Evolutionary conservation across 1,140 invertebrate species (phyloP).

Genomic region (Zaprionus kolodkinae): DNA sequence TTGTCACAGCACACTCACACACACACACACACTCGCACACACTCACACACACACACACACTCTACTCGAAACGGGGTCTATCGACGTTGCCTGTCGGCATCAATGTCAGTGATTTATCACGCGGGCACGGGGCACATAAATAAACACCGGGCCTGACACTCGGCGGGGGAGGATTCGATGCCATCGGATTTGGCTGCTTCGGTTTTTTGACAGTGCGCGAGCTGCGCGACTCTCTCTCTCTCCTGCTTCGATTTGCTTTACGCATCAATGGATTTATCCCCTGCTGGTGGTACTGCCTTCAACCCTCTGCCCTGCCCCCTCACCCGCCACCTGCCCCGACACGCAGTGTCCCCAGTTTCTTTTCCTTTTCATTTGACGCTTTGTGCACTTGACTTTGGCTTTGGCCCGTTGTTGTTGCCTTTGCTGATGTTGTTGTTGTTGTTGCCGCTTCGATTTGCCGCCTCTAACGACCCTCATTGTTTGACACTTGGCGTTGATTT

Average conservation of each 20-base stretch:
- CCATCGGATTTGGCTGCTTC: conserved; percentile 45
- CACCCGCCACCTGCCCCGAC: not conserved
- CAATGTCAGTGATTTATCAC: conserved; percentile 82
- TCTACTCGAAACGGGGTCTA: not conserved
- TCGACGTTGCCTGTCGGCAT: conserved; percentile 60
- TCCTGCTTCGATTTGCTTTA: conserved; percentile 70
- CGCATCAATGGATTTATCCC: conserved; percentile 75
- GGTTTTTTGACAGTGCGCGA: conserved; percentile 70
- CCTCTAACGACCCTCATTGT: conserved; percentile 81
- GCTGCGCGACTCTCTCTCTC: too few relatives aligned
- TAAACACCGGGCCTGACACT: conserved; percentile 69
- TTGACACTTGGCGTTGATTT: conserved; percentile 79
- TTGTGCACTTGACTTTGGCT: conserved; percentile 78
- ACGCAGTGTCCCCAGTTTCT: conserved; percentile 9
- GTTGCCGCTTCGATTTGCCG: conserved; percentile 67
- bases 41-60: conserved; percentile 3
- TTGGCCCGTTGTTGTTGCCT: conserved; percentile 42
- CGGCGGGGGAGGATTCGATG: conserved; percentile 35
- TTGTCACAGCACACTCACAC: conserved; percentile 30
- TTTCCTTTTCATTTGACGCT: conserved; percentile 81
- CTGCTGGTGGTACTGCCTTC: not conserved
- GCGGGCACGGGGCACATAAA: conserved; percentile 71
- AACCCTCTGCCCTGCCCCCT: too few relatives aligned
- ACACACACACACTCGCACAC: not conserved
- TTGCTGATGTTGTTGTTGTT: conserved; percentile 21